These are phyloP conservation scores for Tetrao urogallus DNA, from an alignment of 2,113 vertebrate species.

Conservation along the genomic window DNA sequence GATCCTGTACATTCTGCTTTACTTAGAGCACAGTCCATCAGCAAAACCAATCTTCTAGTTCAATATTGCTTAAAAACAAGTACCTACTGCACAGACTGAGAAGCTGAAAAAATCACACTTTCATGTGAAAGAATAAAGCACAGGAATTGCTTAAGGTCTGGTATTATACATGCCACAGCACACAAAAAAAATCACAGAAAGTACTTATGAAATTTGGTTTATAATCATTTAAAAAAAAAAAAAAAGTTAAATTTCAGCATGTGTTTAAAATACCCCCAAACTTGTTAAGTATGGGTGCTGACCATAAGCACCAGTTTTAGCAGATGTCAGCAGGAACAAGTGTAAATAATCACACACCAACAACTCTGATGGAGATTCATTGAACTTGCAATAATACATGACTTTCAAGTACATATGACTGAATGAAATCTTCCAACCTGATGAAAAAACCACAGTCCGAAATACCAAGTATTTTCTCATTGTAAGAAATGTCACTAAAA, in stretches of 20 bases:
- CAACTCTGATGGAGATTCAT: not conserved
- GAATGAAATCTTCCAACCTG: not conserved
- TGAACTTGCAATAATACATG: not conserved
- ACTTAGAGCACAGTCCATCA: not conserved
- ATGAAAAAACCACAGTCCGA: not conserved
- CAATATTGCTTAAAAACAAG: not conserved
- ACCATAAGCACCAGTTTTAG: not conserved
- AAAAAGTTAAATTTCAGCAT: not conserved
- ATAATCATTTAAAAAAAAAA: not conserved
- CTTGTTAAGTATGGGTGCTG: not conserved
- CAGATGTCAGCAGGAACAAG: not conserved
- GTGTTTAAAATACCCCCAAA: not conserved
- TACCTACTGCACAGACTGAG: not conserved
- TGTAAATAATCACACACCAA: not conserved
- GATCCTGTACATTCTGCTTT: not conserved
- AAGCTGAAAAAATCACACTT: not conserved
- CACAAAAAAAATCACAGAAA: not conserved
- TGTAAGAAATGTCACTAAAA: not conserved
- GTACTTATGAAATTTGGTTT: not conserved
- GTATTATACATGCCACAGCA: fast-evolving
- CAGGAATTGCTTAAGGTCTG: not conserved
- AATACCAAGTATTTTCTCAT: not conserved
- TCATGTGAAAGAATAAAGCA: not conserved
- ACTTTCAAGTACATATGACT: fast-evolving
- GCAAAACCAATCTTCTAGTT: not conserved